These are phyloP conservation scores for Leptopilina clavipes DNA, from an alignment of 1,140 invertebrate genomes.

Conservation along the genomic window DNA sequence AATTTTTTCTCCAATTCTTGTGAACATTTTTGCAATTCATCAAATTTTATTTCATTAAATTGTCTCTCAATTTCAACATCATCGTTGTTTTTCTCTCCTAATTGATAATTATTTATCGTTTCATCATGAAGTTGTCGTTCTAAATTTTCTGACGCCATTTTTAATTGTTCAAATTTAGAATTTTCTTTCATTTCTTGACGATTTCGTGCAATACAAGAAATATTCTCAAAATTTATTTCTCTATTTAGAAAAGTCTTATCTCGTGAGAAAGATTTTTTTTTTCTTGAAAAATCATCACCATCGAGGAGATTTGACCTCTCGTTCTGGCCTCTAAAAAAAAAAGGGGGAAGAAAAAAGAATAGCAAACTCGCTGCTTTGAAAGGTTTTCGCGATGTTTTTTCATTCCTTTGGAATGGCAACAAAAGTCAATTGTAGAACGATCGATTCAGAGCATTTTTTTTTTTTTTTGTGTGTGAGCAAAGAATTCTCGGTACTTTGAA, in stretches of 20 bases:
- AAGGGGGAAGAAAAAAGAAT: background rate
- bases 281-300: background rate
- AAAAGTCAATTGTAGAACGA: slow-evolving; percentile 2
- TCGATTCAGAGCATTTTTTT: background rate
- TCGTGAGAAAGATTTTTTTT: background rate
- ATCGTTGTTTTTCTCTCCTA: background rate
- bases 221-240: slow-evolving; percentile 33
- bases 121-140: slow-evolving; percentile 49
- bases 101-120: background rate
- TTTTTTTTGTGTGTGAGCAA: background rate
- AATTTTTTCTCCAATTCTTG: slow-evolving; percentile 53
- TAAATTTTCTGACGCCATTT: slow-evolving; percentile 61
- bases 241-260: slow-evolving; percentile 21
- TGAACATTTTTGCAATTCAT: slow-evolving; percentile 56
- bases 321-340: slow-evolving; percentile 40
- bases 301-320: slow-evolving; percentile 50
- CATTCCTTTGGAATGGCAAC: slow-evolving; percentile 1
- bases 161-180: slow-evolving; percentile 66
- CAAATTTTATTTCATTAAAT: slow-evolving; percentile 55
- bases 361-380: background rate
- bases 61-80: slow-evolving; percentile 29
- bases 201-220: slow-evolving; percentile 42
- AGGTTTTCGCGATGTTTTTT: slow-evolving; percentile 26
- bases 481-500: background rate
- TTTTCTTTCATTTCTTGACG: slow-evolving; percentile 55